Percentiles rank a stretch among this genome's conserved stretches.
Evolutionary conservation across 2,113 vertebrate species (phyloP).

Genomic region (Tachycineta bicolor): DNA sequence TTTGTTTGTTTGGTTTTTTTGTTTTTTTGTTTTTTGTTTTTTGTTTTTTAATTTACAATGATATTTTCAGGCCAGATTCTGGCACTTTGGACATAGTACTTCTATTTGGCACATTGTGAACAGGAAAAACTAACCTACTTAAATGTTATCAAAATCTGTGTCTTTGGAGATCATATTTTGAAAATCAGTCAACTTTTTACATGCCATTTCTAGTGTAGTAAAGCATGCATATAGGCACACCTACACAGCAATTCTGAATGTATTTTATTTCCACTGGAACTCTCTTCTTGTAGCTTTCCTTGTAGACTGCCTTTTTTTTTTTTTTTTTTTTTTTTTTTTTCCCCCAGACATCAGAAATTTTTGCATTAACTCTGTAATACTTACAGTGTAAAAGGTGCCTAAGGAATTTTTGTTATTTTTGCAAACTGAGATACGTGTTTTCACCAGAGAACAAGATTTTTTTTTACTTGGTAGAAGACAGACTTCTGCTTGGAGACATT

Average conservation of each 20-base stretch:
- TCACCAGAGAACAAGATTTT: neutral
- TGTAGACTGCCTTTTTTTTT: neutral
- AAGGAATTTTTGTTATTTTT: neutral
- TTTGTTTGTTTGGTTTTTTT: neutral
- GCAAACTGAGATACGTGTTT: neutral
- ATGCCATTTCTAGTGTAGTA: neutral
- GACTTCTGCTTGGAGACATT: neutral
- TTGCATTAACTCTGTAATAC: neutral
- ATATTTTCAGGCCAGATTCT: neutral
- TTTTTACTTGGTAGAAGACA: neutral
- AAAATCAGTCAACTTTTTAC: neutral
- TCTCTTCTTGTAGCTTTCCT: neutral
- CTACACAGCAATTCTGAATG: neutral
- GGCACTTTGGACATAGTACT: neutral
- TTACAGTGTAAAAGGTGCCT: neutral
- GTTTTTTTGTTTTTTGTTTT: neutral
- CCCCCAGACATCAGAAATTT: neutral
- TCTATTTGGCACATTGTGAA: neutral
- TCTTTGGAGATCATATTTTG: neutral
- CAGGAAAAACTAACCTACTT: neutral
- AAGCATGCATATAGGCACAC: rapidly evolving
- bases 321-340: neutral
- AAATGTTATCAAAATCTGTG: neutral
- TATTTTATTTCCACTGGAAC: neutral
- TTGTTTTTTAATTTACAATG: neutral